Base-by-base conservation (phyloP, 2,113 vertebrate genomes). In the Centropus unirufus region DNA sequence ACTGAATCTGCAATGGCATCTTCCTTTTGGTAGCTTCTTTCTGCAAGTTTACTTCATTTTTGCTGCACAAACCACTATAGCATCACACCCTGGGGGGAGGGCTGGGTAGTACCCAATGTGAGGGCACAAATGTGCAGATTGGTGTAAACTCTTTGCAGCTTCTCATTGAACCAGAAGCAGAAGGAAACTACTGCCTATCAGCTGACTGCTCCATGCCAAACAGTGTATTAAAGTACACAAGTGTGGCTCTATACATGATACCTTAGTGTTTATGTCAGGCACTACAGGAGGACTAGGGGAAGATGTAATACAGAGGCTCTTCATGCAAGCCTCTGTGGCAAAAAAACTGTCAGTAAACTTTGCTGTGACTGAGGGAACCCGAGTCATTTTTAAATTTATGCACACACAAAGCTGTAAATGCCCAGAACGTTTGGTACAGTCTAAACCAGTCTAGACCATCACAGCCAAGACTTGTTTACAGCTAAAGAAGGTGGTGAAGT, bases 21-120 rank as follows among this genome's bases (percentile, higher is more conserved):
- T 72, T 34, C 21, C 17, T 57, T 89, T 64, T 1, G 1, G 61
- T 29, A 52, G 40, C 23, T 72, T 61, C 52, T 79, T 84, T 84
- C 40, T 64, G 18, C 14, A 52, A 40, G 9, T n/a, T 75, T 55
- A 5, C 6, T 55, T n/a, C 22, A 5, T 8, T 55, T 9, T n/a
- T 21, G 12, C 19, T 51, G 10, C 44, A 40, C n/a, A 75, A 54
- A 67, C 17, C 27, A 26, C 18, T 0, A 1, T 2, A 54, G 57
- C 15, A 63, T 14, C 42, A 29, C 17, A 32, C 9, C 8, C 11
- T 0, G 0, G 2, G 11, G 12, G 5, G 17, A 32, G 19, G 19
- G 47, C 19, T 47, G 47, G 20, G 47, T 21, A 47, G 47, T 20
- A 47, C 47, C 20, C 26, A 27, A 8, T 0, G 0, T 6, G 8